Evolutionary conservation across 2,797 vertebrate species (phyloP).

Genomic region (Acipenser oxyrinchus): DNA sequence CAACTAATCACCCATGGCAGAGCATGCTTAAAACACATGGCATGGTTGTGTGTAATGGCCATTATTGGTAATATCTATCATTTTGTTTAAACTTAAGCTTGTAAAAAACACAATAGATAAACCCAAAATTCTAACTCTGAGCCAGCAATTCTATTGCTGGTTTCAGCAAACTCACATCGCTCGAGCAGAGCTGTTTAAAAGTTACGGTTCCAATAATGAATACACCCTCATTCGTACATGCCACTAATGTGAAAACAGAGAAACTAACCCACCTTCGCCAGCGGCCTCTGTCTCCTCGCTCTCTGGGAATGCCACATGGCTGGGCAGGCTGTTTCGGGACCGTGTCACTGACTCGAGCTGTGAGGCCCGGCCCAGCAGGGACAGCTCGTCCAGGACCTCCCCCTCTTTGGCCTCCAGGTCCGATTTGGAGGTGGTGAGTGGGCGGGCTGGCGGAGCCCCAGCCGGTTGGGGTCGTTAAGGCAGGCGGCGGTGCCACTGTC

Average conservation of each 20-base stretch:
- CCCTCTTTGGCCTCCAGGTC: constrained; percentile 99
- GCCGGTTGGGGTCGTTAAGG: constrained; percentile 79
- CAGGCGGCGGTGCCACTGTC: constrained; percentile 89
- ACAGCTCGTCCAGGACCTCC: constrained; percentile 92
- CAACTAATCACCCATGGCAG: no score
- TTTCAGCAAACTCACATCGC: not conserved
- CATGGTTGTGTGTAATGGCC: no score
- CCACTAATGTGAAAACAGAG: not conserved
- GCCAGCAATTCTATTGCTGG: not conserved
- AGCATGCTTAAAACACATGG: no score
- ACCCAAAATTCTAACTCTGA: no score
- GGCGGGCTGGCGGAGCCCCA: constrained; percentile 78
- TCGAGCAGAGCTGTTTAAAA: not conserved
- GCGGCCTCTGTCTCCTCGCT: constrained; percentile 72
- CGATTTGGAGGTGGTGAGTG: constrained; percentile 95
- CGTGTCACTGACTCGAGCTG: constrained; percentile 96
- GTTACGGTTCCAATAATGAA: not conserved
- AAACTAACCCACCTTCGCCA: constrained; percentile 60
- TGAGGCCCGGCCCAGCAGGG: constrained; percentile 88
- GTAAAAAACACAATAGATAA: no score
- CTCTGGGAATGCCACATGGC: constrained; percentile 79
- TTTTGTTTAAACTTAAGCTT: no score
- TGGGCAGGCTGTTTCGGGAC: constrained; percentile 94
- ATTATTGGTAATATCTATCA: no score
- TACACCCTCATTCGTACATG: not conserved